Evolutionary conservation across 2,797 vertebrate genomes (phyloP).

Genomic region (Nothura maculosa): DNA sequence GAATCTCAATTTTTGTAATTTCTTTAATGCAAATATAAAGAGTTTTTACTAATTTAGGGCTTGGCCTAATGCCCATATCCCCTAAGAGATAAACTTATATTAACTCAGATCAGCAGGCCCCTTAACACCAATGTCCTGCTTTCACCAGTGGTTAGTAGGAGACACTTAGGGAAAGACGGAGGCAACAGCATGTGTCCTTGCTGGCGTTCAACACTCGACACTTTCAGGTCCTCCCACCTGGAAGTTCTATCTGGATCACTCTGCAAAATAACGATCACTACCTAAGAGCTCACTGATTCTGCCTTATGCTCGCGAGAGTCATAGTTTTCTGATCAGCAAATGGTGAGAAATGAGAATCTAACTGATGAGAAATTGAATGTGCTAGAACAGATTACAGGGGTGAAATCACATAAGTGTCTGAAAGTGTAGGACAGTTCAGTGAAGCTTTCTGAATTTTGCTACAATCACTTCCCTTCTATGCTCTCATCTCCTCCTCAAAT

Average conservation of each 20-base stretch:
- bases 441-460: neutral
- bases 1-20: neutral
- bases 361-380: no score
- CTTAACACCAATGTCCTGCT: neutral
- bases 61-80: neutral
- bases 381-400: neutral
- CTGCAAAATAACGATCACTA: neutral
- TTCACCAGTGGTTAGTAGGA: accelerated
- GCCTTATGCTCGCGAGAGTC: neutral
- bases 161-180: neutral
- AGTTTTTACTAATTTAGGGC: neutral
- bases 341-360: neutral
- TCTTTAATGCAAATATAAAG: neutral
- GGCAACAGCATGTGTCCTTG: neutral
- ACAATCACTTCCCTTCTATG: neutral
- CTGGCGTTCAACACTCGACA: neutral
- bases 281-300: neutral
- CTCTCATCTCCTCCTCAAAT: neutral
- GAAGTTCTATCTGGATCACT: neutral
- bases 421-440: neutral
- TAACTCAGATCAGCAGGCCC: neutral
- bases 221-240: neutral
- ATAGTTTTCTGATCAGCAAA: neutral
- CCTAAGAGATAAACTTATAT: neutral
- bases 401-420: neutral